Base-by-base conservation (phyloP, 1,140 invertebrate genomes). In the Caenorhabditis tropicalis region DNA sequence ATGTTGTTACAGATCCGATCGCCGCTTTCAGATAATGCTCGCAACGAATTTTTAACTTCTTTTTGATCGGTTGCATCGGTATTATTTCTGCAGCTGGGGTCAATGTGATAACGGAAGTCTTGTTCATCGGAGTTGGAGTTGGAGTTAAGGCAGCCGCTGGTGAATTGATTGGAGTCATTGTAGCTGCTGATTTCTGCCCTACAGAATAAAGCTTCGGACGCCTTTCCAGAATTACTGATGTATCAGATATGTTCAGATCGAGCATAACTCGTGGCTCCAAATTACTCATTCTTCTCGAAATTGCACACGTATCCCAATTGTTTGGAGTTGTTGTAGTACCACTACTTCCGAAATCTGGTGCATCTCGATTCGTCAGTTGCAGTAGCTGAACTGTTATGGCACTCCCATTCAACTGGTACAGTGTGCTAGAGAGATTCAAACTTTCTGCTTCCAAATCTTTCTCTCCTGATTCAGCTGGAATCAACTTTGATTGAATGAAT, bases 251-350 rank as follows among this genome's bases (percentile, higher is more conserved):
- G 51, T 88, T 87, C 21, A 85, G 24, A 53, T 88, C 87, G 21
- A 88, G 49, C 31, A 88, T 84, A 3, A 84, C 83, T 65, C 88
- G 84, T 36, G 83, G 79, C 16, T 84, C 60, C 15, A 79, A 31
- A 19, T 82, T 36, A n/a, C 58, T 60, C 19, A 84, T 36, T 15
- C 82, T 51, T 43, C 79, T 27, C 1, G 81, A 33, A 36, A 83
- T 56, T 15, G 60, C 27, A 5, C 87, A 79, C 21, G 87, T 58
- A 4, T 39, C 36, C 88, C 88, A 89, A 53, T 89, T 89, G 15
- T 79, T 89, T 86, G 51, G 85, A 33, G 79, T 88, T 88, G 21
- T 88, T 83, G 51, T 9, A 1, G 70, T 82, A 36, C 58, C 43
- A 58, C 48, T 53, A 46, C 79, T 60, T 27, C 27, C 51, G 43